These are phyloP conservation scores for Alosa alosa DNA, from an alignment of 2,113 vertebrate species.

Conservation along the genomic window DNA sequence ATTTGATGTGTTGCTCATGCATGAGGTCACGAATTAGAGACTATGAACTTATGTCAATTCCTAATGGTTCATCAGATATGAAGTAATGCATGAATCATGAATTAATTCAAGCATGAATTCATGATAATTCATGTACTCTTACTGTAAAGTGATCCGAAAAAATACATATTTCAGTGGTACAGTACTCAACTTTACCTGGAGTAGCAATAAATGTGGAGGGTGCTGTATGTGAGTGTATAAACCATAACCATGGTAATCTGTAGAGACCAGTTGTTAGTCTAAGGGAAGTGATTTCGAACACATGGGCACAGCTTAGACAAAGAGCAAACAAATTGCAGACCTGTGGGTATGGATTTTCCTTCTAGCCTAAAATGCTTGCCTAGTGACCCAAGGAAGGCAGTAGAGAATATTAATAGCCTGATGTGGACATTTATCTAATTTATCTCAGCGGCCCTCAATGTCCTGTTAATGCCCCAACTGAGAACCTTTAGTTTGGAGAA, in stretches of 20 bases:
- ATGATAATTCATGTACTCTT: no score
- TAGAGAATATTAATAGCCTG: neutral
- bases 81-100: no score
- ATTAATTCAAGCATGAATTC: no score
- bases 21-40: no score
- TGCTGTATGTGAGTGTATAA: neutral
- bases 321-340: neutral
- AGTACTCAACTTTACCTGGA: no score
- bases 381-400: neutral
- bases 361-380: neutral
- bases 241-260: neutral
- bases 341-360: neutral
- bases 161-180: no score
- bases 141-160: no score
- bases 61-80: no score
- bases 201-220: no score
- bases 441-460: neutral
- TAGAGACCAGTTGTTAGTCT: neutral
- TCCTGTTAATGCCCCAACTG: neutral
- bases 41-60: no score
- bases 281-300: neutral
- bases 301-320: neutral
- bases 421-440: neutral
- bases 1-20: no score
- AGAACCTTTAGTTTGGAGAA: constrained; percentile 9